A percentile compares a stretch with the other conserved stretches of the same genome.
phyloP scores from a whole-genome alignment of 2,113 vertebrate genomes.

The Grallaria varia region DNA sequence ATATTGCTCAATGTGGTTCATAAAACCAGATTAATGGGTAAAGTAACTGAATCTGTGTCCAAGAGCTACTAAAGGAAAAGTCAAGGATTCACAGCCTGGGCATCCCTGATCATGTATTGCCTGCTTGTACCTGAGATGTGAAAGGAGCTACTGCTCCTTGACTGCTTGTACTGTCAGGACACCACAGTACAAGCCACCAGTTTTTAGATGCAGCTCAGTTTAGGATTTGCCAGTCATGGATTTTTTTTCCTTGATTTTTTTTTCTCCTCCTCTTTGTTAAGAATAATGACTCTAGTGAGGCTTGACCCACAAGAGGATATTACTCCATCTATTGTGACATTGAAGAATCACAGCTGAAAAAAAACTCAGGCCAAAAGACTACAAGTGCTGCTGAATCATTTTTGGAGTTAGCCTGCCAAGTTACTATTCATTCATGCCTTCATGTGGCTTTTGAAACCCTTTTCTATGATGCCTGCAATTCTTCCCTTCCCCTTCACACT shows the following conservation, averaged over 20 bases:
- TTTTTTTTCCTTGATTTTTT: not conserved
- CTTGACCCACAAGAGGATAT: not conserved
- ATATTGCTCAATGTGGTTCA: not conserved
- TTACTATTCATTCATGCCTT: slow-evolving; percentile 41
- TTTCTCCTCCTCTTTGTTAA: not conserved
- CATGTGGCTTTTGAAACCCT: slow-evolving; percentile 19
- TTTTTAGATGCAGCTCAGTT: not conserved
- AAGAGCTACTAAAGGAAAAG: not conserved
- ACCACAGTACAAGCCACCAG: not conserved
- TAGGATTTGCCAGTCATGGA: not conserved
- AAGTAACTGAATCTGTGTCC: not conserved
- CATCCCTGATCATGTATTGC: not conserved
- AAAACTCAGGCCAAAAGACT: not conserved
- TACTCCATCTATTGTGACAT: slow-evolving; percentile 23
- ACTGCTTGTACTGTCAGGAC: not conserved
- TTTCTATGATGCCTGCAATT: slow-evolving; percentile 4
- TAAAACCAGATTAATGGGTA: not conserved
- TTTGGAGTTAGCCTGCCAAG: slow-evolving; percentile 54
- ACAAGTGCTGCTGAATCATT: slow-evolving; percentile 29
- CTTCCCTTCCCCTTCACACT: slow-evolving; percentile 29
- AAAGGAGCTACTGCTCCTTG: not conserved
- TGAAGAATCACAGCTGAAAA: not conserved
- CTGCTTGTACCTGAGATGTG: not conserved
- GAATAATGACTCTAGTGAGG: not conserved
- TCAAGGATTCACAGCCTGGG: not conserved